phyloP scores from a whole-genome alignment of 2,797 vertebrate species.

The Tenualosa ilisha region DNA sequence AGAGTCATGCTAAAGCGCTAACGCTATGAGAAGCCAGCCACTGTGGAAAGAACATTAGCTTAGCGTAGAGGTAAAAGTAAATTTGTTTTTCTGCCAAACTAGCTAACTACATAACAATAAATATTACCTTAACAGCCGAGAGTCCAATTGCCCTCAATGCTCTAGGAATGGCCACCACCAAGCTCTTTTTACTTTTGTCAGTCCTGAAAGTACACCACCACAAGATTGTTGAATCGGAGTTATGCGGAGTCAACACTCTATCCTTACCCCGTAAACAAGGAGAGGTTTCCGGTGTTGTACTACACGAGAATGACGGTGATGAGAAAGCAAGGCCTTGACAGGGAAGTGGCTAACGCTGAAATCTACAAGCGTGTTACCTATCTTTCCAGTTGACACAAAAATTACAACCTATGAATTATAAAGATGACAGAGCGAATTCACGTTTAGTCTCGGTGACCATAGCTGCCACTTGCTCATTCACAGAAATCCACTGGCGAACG shows the following conservation, averaged over 20 bases:
- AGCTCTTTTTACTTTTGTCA: background rate
- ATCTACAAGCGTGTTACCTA: background rate
- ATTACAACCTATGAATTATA: background rate
- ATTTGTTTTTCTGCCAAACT: background rate
- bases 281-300: slow-evolving; percentile 30
- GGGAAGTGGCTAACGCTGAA: slow-evolving; percentile 34
- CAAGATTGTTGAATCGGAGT: background rate
- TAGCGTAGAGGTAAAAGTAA: background rate
- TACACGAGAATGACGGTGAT: slow-evolving; percentile 36
- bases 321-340: slow-evolving; percentile 34
- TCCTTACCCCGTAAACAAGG: slow-evolving; percentile 29
- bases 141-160: background rate
- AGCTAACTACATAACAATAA: background rate
- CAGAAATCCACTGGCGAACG: background rate
- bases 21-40: background rate
- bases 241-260: slow-evolving; percentile 8
- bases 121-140: background rate
- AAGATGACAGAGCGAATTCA: background rate
- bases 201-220: background rate
- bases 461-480: slow-evolving; percentile 8
- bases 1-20: slow-evolving; percentile 6
- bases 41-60: background rate
- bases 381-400: background rate
- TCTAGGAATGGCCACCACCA: background rate
- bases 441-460: background rate